Conservation (phyloP, 2,113 vertebrate genomes). For the Crotalus helleri region DNA sequence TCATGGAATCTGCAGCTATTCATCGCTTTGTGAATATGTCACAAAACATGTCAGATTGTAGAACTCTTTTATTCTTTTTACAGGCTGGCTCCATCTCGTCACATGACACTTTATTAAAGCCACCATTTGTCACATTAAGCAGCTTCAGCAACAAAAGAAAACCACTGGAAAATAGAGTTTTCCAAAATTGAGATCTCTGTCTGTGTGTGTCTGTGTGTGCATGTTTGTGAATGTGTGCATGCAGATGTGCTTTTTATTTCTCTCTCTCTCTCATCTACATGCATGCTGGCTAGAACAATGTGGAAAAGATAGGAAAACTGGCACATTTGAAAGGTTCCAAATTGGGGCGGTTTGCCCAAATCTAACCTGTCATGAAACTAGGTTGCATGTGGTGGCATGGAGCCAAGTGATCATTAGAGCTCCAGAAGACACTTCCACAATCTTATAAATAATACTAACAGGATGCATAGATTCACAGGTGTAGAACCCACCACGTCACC, state of each 20-base stretch:
- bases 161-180: constrained; percentile 50
- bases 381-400: too few relatives aligned
- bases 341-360: too few relatives aligned
- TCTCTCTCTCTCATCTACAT: background rate
- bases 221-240: too few relatives aligned
- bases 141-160: constrained; percentile 64
- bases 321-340: too few relatives aligned
- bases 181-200: constrained; percentile 57
- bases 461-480: too few relatives aligned
- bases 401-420: too few relatives aligned
- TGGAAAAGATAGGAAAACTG: too few relatives aligned
- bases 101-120: constrained; percentile 40
- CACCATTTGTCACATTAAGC: constrained; percentile 63
- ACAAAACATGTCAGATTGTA: background rate
- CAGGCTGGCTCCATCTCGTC: constrained; percentile 37
- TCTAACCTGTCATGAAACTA: too few relatives aligned
- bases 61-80: constrained; percentile 33
- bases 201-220: too few relatives aligned
- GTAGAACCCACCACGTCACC: too few relatives aligned
- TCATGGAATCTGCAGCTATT: background rate
- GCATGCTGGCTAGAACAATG: too few relatives aligned
- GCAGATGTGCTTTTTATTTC: background rate
- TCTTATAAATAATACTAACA: background rate
- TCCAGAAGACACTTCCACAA: too few relatives aligned
- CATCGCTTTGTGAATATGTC: background rate